Base-by-base conservation (phyloP, 2,797 vertebrate species). In the Australoheros facetus region DNA sequence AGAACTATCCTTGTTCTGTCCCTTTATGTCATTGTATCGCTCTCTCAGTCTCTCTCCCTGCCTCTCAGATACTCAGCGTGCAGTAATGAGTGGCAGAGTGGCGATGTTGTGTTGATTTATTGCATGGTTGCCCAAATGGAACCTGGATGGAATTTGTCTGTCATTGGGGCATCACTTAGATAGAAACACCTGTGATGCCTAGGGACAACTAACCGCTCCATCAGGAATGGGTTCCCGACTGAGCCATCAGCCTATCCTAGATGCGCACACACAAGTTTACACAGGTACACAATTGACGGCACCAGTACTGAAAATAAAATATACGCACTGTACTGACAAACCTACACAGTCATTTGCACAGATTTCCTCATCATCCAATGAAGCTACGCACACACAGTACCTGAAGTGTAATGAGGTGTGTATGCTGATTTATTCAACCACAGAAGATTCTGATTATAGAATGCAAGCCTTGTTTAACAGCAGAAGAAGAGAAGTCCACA, bases 51-150 rank as follows among this genome's bases (percentile, higher is more conserved):
- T 69, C 4, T 37, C 55, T 78, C 64, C 64, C 42, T 78, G 71
- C 54, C 72, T 74, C 79, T 74, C 82, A 58, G 73, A 83, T 71
- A 26, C 87, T 73, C 56, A 72, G 73, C 83, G 78, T 70, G 81
- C 84, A 64, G 81, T 94, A 95, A 95, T 94, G 88, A 95, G 92
- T 92, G 91, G 93, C 92, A 91, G 91, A 91, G 86, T 85, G 85
- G 87, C 26, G 60, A 83, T 92, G 90, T 87, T 92, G 89, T 91
- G 90, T 94, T 95, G 95, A 96, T 96, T 95, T 94, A 95, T 94
- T 92, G 93, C 93, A 90, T 90, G 93, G 91, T 76, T 87, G 92
- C 86, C 83, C 91, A 88, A 91, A 90, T 89, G 89, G 88, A 94
- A 91, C 87, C 81, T 77, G 88, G 82, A 91, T 90, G 90, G 92